phyloP scores from a whole-genome alignment of 2,888 invertebrate species.

The Ceramica pisi region DNA sequence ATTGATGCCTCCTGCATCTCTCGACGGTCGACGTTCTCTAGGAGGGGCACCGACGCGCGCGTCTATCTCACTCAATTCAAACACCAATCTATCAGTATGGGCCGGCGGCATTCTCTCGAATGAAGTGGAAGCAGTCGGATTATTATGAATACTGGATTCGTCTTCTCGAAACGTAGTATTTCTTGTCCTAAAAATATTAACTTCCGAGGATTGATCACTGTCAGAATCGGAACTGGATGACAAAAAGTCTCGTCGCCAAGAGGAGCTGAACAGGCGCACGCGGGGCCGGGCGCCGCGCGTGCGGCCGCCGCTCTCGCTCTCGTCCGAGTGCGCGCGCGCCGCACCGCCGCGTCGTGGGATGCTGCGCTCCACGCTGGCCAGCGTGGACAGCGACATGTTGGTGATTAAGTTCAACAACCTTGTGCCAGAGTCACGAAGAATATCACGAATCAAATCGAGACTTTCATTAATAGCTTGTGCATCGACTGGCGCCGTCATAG shows the following conservation, averaged over 20 bases:
- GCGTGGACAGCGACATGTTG: conserved; percentile 85
- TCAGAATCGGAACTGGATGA: conserved; percentile 86
- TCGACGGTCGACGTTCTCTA: conserved; percentile 64
- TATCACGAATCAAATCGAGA: conserved; percentile 86
- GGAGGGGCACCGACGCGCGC: conserved; percentile 61
- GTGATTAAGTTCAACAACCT: conserved; percentile 86
- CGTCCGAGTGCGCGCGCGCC: conserved; percentile 76
- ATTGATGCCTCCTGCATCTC: conserved; percentile 73
- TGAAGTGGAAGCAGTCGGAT: conserved; percentile 51
- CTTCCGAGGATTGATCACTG: conserved; percentile 84
- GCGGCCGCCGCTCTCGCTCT: conserved; percentile 70
- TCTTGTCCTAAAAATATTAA: conserved; percentile 84
- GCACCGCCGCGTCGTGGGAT: conserved; percentile 70
- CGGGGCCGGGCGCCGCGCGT: conserved; percentile 69
- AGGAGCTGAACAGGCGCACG: conserved; percentile 74
- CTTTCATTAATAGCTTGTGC: conserved; percentile 87
- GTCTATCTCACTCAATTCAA: conserved; percentile 76
- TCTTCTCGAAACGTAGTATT: conserved; percentile 82
- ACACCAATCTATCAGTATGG: conserved; percentile 78
- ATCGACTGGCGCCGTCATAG: conserved; percentile 77
- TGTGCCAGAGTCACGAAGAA: conserved; percentile 87
- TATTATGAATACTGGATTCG: conserved; percentile 66
- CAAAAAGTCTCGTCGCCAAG: conserved; percentile 75
- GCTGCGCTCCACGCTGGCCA: conserved; percentile 79
- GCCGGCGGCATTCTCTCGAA: conserved; percentile 55